Percentiles rank a stretch among this genome's conserved stretches.
phyloP scores from a whole-genome alignment of 2,888 invertebrate species.

The Lymantria monacha region DNA sequence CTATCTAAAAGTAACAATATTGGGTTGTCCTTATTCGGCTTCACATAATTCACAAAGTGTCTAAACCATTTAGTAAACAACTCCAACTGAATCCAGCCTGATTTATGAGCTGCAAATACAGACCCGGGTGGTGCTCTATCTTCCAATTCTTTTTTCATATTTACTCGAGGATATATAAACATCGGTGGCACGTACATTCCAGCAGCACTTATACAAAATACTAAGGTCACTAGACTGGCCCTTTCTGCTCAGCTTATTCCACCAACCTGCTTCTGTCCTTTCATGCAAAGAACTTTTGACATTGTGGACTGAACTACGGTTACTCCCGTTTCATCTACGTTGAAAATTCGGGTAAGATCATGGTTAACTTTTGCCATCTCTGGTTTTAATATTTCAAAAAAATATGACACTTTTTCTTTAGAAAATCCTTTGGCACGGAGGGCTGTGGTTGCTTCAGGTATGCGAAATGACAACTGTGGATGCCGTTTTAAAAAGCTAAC shows the following conservation, averaged over 20 bases:
- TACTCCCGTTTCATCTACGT: neutral
- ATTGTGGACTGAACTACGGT: neutral
- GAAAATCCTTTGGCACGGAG: neutral
- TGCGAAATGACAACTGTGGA: neutral
- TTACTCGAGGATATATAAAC: constrained; percentile 9
- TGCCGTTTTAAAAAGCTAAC: neutral
- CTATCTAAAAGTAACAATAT: neutral
- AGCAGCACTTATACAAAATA: constrained; percentile 7
- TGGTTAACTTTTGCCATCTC: no score
- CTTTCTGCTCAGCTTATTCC: neutral
- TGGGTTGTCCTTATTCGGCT: neutral
- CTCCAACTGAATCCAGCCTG: constrained; percentile 1
- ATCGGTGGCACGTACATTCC: constrained; percentile 7
- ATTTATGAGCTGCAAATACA: neutral
- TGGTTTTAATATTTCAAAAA: neutral
- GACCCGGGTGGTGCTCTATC: neutral
- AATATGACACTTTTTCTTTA: neutral
- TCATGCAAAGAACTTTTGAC: neutral
- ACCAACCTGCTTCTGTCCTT: neutral
- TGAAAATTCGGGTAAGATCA: neutral
- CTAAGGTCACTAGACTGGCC: neutral
- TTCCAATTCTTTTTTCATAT: neutral
- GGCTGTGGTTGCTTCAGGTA: neutral
- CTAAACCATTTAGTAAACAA: neutral
- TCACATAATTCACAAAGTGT: neutral